Evolutionary conservation across 2,113 vertebrate species (phyloP).

Genomic region (Syngnathus floridae): DNA sequence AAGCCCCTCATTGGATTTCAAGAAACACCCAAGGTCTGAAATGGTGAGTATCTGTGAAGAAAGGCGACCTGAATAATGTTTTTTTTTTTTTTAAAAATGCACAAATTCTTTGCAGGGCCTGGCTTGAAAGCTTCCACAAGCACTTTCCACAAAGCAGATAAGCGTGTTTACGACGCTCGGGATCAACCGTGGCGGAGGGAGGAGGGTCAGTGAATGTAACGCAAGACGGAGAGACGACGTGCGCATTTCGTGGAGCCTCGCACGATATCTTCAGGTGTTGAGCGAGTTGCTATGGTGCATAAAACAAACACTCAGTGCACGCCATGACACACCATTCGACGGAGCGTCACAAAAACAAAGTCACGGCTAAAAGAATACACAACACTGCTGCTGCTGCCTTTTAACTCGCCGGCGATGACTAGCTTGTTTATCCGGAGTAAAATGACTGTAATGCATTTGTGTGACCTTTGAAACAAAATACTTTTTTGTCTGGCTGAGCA

Average conservation of each 20-base stretch:
- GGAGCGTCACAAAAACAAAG: slow-evolving; percentile 37
- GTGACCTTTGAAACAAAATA: slow-evolving; percentile 74
- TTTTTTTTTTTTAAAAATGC: background rate
- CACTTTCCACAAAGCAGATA: slow-evolving; percentile 11
- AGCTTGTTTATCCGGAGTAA: slow-evolving; percentile 52
- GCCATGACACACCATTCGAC: slow-evolving; percentile 46
- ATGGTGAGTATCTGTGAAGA: slow-evolving; percentile 30
- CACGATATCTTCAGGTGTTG: slow-evolving; percentile 43
- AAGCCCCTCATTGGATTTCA: background rate
- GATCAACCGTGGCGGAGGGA: background rate
- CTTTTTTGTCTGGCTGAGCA: slow-evolving; percentile 68
- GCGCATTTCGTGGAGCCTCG: slow-evolving; percentile 19
- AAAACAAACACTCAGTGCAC: slow-evolving; percentile 35
- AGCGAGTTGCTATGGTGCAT: slow-evolving; percentile 48
- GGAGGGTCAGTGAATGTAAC: slow-evolving; percentile 8
- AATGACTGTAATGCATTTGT: slow-evolving; percentile 61
- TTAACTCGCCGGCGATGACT: slow-evolving; percentile 8
- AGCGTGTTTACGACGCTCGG: slow-evolving; percentile 5
- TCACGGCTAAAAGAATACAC: slow-evolving; percentile 27
- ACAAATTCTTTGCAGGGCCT: background rate
- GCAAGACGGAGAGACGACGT: slow-evolving; percentile 3
- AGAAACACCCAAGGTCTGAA: slow-evolving; percentile 19
- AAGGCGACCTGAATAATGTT: background rate
- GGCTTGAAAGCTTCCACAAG: background rate
- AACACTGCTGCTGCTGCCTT: slow-evolving; percentile 6